Percentiles rank a stretch among this genome's conserved stretches.
Evolutionary conservation across 2,113 vertebrate species (phyloP).

Genomic region (Nyctereutes procyonoides): DNA sequence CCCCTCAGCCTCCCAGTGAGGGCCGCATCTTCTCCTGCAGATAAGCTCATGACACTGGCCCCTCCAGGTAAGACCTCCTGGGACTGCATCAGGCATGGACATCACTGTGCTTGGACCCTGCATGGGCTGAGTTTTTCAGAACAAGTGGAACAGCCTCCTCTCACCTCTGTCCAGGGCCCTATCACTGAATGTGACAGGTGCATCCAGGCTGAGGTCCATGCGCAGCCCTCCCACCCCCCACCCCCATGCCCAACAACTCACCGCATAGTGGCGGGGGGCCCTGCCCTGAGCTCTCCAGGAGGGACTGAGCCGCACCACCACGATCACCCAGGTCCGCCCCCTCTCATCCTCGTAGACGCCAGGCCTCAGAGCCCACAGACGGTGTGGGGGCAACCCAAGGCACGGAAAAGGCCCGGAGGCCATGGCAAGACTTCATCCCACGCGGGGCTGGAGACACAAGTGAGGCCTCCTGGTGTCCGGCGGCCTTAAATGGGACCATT

Average conservation of each 20-base stretch:
- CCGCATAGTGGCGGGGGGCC: neutral
- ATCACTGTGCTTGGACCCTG: neutral
- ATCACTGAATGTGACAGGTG: neutral
- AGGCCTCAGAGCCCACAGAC: neutral
- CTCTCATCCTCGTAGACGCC: neutral
- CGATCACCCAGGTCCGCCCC: neutral
- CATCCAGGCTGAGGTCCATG: accelerated
- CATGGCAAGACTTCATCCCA: accelerated
- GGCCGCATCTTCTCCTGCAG: neutral
- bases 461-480: accelerated
- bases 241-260: neutral
- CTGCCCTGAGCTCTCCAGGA: accelerated
- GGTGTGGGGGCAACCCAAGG: accelerated
- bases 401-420: accelerated
- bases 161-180: neutral
- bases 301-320: accelerated
- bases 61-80: neutral
- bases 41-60: neutral
- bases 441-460: accelerated
- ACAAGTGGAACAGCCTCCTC: neutral
- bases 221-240: neutral
- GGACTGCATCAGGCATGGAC: neutral
- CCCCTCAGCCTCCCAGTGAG: accelerated
- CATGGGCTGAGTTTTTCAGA: neutral
- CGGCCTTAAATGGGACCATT: neutral